These are phyloP conservation scores for Sporophila hypoxantha DNA, from an alignment of 2,113 vertebrate genomes.

Conservation along the genomic window DNA sequence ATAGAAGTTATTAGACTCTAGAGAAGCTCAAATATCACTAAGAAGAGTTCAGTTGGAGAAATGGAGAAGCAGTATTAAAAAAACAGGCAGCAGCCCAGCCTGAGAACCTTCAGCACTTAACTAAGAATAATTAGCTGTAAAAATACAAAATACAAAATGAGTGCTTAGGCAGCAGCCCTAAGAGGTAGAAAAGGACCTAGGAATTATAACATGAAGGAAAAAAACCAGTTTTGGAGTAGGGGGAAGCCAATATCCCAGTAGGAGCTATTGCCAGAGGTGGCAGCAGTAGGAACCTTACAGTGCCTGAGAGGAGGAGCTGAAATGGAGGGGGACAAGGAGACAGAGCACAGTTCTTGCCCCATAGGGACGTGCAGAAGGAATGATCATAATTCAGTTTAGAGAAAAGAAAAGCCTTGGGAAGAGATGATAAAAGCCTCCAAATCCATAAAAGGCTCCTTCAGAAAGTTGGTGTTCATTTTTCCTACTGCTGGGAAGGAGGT, in stretches of 20 bases:
- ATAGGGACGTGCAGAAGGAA: accelerated
- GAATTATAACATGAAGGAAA: neutral
- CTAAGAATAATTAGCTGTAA: constrained; percentile 21
- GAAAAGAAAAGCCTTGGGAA: neutral
- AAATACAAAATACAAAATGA: neutral
- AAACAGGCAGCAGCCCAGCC: neutral
- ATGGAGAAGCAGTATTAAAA: neutral
- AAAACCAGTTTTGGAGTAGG: neutral
- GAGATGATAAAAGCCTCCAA: neutral
- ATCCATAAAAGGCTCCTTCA: neutral
- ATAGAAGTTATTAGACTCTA: neutral
- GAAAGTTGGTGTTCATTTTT: neutral
- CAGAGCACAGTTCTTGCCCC: neutral
- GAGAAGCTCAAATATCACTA: neutral
- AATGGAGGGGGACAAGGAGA: neutral
- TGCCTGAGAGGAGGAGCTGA: neutral
- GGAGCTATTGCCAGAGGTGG: neutral
- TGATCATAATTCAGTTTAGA: neutral
- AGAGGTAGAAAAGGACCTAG: neutral
- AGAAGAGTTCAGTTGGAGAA: neutral
- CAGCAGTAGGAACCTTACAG: neutral
- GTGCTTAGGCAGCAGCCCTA: neutral
- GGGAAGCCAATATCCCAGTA: neutral
- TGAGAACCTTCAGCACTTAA: neutral
- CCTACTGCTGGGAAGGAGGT: neutral